Percentiles rank a stretch among this genome's conserved stretches.
Conservation (phyloP, 2,797 vertebrate species). For the Botia kubotai region DNA sequence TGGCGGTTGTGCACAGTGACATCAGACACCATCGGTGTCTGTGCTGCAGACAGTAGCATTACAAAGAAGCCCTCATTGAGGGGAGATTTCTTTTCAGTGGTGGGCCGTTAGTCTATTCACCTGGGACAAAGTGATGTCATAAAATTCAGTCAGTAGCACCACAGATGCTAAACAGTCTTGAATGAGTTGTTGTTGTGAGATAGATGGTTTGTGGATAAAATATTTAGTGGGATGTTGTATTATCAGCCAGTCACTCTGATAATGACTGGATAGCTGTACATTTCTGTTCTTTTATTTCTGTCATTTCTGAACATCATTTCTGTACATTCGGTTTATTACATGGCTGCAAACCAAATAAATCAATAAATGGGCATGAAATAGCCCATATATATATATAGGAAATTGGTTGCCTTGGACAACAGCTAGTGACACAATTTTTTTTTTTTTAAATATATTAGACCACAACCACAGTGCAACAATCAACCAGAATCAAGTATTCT, state of each 20-base stretch:
- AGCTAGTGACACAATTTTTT: too few species aligned
- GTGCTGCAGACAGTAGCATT: slow-evolving; percentile 43
- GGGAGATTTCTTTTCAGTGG: slow-evolving; percentile 41
- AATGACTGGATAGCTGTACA: not conserved
- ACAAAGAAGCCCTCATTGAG: slow-evolving; percentile 49
- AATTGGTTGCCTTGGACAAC: too few species aligned
- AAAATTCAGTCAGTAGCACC: slow-evolving; percentile 12
- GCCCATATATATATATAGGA: too few species aligned
- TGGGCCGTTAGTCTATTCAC: slow-evolving; percentile 39
- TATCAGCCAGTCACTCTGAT: not conserved
- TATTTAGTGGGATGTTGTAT: not conserved
- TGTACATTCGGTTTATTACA: not conserved
- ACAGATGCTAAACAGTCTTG: slow-evolving; percentile 10
- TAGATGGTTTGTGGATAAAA: not conserved
- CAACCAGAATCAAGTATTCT: too few species aligned
- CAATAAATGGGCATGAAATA: not conserved
- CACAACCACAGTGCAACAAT: too few species aligned
- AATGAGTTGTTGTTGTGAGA: not conserved
- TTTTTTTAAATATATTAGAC: too few species aligned
- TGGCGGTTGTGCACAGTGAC: slow-evolving; percentile 54
- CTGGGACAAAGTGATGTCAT: slow-evolving; percentile 48
- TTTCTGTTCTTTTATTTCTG: too few species aligned
- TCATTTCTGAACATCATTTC: too few species aligned
- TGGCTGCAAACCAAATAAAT: not conserved
- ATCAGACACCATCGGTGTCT: slow-evolving; percentile 57